These are phyloP conservation scores for Intellagama lesueurii DNA, from an alignment of 2,797 vertebrate species.

Conservation along the genomic window DNA sequence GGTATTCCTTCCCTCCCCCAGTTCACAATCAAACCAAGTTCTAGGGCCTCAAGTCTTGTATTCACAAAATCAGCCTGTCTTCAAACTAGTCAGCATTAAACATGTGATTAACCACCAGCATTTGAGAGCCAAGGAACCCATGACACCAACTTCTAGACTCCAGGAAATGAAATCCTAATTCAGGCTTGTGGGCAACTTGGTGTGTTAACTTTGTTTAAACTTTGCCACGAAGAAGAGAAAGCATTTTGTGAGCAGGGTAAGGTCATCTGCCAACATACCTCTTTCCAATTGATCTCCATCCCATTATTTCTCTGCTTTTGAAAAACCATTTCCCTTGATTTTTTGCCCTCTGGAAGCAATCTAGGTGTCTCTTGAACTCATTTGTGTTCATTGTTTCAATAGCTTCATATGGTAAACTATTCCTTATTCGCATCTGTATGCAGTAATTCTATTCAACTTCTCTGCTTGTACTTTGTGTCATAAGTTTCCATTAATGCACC, in stretches of 20 bases:
- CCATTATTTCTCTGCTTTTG: constrained; percentile 43
- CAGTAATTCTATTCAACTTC: constrained; percentile 45
- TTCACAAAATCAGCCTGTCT: not conserved
- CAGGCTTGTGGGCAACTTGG: not conserved
- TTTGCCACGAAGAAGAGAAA: constrained; percentile 49
- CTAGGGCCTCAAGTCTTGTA: not conserved
- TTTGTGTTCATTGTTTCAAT: constrained; percentile 55
- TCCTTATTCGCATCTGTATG: constrained; percentile 60
- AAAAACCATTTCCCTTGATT: constrained; percentile 50
- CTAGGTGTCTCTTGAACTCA: constrained; percentile 66
- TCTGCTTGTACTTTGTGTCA: constrained; percentile 40
- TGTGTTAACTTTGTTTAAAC: constrained; percentile 39
- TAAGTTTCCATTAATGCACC: constrained; percentile 54
- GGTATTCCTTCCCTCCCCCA: not conserved
- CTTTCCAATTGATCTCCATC: constrained; percentile 66
- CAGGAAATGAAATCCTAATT: constrained; percentile 41
- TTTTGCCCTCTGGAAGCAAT: constrained; percentile 36
- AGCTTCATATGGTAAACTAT: constrained; percentile 56
- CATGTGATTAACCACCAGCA: not conserved
- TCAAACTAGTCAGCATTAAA: not conserved
- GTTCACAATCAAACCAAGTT: not conserved
- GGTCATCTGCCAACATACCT: constrained; percentile 64
- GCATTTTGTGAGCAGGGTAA: constrained; percentile 48
- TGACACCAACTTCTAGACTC: not conserved
- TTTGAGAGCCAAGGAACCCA: not conserved